phyloP scores from a whole-genome alignment of 2,888 invertebrate species.

The Tachina fera region DNA sequence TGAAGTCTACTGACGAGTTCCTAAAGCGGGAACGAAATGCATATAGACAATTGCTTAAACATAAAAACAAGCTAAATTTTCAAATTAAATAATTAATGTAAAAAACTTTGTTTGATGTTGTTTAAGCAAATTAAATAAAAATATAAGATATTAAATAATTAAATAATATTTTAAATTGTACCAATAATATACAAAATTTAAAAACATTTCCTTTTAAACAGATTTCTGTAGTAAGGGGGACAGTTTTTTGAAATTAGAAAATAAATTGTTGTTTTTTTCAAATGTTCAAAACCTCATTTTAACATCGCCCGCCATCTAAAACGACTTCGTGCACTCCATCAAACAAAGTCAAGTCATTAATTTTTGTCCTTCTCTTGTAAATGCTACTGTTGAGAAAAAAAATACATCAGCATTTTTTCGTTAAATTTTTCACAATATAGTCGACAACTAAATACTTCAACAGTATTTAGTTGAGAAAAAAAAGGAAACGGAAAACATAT shows the following conservation, averaged over 20 bases:
- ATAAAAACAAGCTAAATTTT: too few relatives aligned
- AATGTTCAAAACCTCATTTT: constrained; percentile 53
- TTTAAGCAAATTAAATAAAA: not conserved
- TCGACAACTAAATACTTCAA: constrained; percentile 70
- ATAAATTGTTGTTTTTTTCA: constrained; percentile 23
- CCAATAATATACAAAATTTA: too few relatives aligned
- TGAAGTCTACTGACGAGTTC: too few relatives aligned
- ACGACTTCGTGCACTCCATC: constrained; percentile 30
- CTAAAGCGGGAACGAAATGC: too few relatives aligned
- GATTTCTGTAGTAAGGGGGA: not conserved
- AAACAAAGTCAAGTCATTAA: constrained; percentile 66
- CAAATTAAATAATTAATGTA: too few relatives aligned
- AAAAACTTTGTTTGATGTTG: not conserved
- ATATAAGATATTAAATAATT: not conserved
- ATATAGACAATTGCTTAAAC: too few relatives aligned
- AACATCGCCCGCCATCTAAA: not conserved
- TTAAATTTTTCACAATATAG: constrained; percentile 58
- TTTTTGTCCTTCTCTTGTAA: constrained; percentile 48
- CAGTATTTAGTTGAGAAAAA: constrained; percentile 61
- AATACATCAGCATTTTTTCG: constrained; percentile 52
- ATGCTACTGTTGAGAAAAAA: constrained; percentile 56
- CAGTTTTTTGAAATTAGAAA: not conserved
- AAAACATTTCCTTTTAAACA: not conserved
- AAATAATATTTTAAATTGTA: too few relatives aligned
- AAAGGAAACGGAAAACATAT: constrained; percentile 3